Evolutionary conservation across 2,888 invertebrate species (phyloP), one percentile per base, ranked within the genome.

Genomic region (Caenorhabditis virilis): DNA sequence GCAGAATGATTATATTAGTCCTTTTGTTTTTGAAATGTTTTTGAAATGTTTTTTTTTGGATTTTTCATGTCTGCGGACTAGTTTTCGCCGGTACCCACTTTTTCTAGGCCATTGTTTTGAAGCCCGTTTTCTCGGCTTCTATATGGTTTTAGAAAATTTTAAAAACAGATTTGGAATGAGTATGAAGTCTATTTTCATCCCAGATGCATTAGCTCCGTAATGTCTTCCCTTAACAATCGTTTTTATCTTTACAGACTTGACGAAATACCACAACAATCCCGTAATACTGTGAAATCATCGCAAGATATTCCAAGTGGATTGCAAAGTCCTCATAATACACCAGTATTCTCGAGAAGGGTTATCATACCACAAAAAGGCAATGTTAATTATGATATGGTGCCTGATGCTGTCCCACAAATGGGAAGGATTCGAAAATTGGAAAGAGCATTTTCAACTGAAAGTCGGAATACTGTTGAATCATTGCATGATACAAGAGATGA

Each of bases 391-490:
- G 62, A 62, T 38, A 48, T 53, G 22, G 63, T 64, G 27, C 53
- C 63, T 11, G 64, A 59, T 26, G 61, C 33, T 16, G 53, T 59
- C 35, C 54, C 59, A 11, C 58, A 59, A 42, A 42, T 57, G 42
- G 63, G 57, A 53, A 47, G 64, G 42, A 55, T 59, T 23, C 51
- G 65, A 43, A 65, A 65, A 36, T 26, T 65, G 48, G 65, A 65
- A 16, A 49, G 65, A 49, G 65, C 54, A 16, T 60, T 65, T 23
- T 54, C 54, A 1, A 53, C 56, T 2, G 65, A 65, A 16, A 60
- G 60, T 33, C 18, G 63, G 23, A 53, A 60, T 36, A 56, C 59
- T 15, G 59, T 57, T n/a, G 64, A 60, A 51, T 59, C 60, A 50
- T 54, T 51, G 36, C 55, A 60, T 25, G 56, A 60, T 3, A 22